Evolutionary conservation across 2,113 vertebrate genomes (phyloP).

Genomic region (Alosa alosa): DNA sequence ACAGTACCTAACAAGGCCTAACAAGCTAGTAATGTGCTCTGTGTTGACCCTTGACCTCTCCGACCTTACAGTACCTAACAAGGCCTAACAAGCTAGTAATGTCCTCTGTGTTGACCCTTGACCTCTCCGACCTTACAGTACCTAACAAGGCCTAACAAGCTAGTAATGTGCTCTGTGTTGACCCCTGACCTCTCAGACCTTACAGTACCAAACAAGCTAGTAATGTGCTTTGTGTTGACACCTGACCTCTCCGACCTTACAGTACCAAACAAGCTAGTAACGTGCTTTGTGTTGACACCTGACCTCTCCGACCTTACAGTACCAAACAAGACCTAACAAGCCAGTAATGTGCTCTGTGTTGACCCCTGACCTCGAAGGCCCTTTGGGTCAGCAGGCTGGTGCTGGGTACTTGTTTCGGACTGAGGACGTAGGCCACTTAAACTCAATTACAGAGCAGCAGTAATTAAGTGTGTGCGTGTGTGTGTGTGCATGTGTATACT

Average conservation of each 20-base stretch:
- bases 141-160: not conserved
- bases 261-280: not conserved
- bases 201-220: not conserved
- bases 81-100: not conserved
- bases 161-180: not conserved
- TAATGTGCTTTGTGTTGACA: not conserved
- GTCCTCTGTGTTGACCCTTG: not conserved
- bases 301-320: not conserved
- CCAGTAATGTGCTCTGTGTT: not conserved
- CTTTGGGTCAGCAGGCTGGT: not conserved
- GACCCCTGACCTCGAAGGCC: not conserved
- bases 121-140: not conserved
- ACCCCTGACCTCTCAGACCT: not conserved
- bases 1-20: not conserved
- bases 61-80: not conserved
- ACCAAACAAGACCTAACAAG: not conserved
- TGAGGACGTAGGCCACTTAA: not conserved
- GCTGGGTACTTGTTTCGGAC: not conserved
- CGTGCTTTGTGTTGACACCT: no score
- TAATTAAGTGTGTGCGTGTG: not conserved
- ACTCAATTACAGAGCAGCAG: conserved; percentile 20
- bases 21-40: not conserved
- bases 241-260: not conserved
- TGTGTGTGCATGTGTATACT: not conserved
- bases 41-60: no score